Base-by-base conservation (phyloP, 2,797 vertebrate species). In the Pteronotus mesoamericanus region DNA sequence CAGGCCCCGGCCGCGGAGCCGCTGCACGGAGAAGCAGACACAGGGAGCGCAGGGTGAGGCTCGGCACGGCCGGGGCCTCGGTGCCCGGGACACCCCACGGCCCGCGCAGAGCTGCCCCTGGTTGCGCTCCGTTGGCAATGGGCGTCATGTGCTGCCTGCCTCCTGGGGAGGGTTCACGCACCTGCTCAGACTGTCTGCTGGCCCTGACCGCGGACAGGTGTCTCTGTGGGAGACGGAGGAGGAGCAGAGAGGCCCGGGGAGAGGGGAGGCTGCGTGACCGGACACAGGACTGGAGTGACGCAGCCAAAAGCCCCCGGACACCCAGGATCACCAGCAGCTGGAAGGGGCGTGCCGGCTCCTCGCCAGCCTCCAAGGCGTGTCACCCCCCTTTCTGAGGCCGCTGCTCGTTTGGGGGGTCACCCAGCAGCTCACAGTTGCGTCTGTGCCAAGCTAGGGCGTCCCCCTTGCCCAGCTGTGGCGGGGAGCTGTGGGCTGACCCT, bases 1-100 rank as follows among this genome's bases (percentile, higher is more conserved):
- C 99, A 98, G 34, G 99, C 99, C 95, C 98, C 99, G 21, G 98
- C 98, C 72, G 98, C 98, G 96, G 99, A 97, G 97, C 99, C 99
- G 96, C 99, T 99, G 94, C 69, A 0, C 0, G 82, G 75, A 89
- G 89, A 22, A 34, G 72, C 86, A 84, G 75, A 95, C 10, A 72
- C 0, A 8, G 15, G 34, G 22, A 0, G 3, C 3, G 0, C 48
- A 57, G 34, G 77, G 46, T 12, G n/a, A 32, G n/a, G 14, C 12
- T 0, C 0, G 0, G 39, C 8, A 3, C 71, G 44, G 51, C 37
- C 71, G 4, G n/a, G n/a, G n/a, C n/a, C 22, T 4, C 11, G 29
- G 37, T 37, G 48, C 48, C 19, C 2, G 9, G 0, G 2, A 14
- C 44, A 22, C 2, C 42, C 29, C 21, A 2, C 9, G n/a, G 10